A percentile compares a stretch with the other conserved stretches of the same genome.
phyloP scores from a whole-genome alignment of 2,888 invertebrate genomes.

The Tenodera sinensis region DNA sequence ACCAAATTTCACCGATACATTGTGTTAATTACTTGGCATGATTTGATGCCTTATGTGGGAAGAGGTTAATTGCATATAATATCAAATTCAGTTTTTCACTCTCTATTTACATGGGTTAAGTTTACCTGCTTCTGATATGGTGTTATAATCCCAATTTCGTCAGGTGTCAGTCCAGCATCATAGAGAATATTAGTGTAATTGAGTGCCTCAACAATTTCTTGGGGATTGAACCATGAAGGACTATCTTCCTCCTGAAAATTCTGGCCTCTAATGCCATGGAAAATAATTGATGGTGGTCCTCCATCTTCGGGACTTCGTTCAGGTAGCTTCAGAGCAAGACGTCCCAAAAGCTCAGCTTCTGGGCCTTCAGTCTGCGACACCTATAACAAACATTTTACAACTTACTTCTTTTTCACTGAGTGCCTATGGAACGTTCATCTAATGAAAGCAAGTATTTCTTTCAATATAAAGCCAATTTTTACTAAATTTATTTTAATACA shows the following conservation, averaged over 20 bases:
- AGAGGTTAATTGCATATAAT: too few relatives aligned
- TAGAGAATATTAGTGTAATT: conserved; percentile 64
- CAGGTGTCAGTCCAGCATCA: conserved; percentile 56
- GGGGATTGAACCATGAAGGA: conserved; percentile 86
- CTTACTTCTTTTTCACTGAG: too few relatives aligned
- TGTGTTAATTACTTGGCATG: too few relatives aligned
- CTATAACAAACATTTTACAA: conserved; percentile 35
- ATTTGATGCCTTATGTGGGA: too few relatives aligned
- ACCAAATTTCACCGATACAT: too few relatives aligned
- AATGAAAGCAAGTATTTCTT: too few relatives aligned
- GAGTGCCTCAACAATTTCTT: conserved; percentile 69
- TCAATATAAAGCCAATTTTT: too few relatives aligned
- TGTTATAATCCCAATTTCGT: conserved; percentile 85
- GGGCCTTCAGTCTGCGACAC: conserved; percentile 44
- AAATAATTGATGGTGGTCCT: conserved; percentile 57
- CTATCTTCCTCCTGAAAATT: conserved; percentile 63
- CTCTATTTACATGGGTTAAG: too few relatives aligned
- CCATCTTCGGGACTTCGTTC: conserved; percentile 36
- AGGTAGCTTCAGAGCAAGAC: conserved; percentile 41
- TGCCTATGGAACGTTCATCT: too few relatives aligned
- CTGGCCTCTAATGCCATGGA: conserved; percentile 65
- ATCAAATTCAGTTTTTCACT: too few relatives aligned
- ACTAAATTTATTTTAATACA: too few relatives aligned
- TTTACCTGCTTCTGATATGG: conserved; percentile 87
- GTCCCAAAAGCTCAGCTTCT: conserved; percentile 43